Evolutionary conservation across 1,140 invertebrate genomes (phyloP), one percentile per base, ranked within the genome.

Genomic region (Diachasma alloeum): DNA sequence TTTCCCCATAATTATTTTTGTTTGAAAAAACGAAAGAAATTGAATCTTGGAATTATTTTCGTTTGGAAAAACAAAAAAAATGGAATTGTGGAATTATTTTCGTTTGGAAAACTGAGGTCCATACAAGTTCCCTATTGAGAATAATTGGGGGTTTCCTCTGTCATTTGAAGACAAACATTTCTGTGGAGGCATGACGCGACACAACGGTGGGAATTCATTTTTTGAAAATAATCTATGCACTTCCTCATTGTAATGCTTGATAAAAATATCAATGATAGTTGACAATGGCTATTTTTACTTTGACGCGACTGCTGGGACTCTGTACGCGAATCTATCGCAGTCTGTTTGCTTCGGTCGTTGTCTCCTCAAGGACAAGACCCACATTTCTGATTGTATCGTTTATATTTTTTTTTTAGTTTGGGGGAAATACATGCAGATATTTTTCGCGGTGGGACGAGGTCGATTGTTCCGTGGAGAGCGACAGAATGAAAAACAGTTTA

Each of bases 281-380:
- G 0, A 56, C 59, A 63, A 19, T 26, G 8, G 59, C 24, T 63
- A 63, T 63, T 63, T 63, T 63, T 63, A 63, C 19, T 8, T 63
- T 26, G 13, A 26, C 59, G 59, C 59, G 59, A 63, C 59, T 63
- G 11, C 59, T 63, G 19, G 26, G 2, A 26, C 8, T 63, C 19
- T 63, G 19, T 15, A 63, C 59, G 26, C 24, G 48, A 13, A 22
- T 15, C 19, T 63, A 63, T 63, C 59, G 24, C 24, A 56, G 19
- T 63, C 5, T 63, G 22, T 63, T 63, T 63, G 22, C 59, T 26
- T 26, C 59, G 59, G 59, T 63, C 59, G 59, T 63, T 63, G 59
- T 63, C 59, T 63, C 24, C 24, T 63, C 59, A 63, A 63, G 59
- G 59, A 63, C 59, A 15, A 63, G 59, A 63, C 59, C 59, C 24